A percentile compares a stretch with the other conserved stretches of the same genome.
These are phyloP conservation scores for Ciconia maguari DNA, from an alignment of 2,113 vertebrate species.

Conservation along the genomic window DNA sequence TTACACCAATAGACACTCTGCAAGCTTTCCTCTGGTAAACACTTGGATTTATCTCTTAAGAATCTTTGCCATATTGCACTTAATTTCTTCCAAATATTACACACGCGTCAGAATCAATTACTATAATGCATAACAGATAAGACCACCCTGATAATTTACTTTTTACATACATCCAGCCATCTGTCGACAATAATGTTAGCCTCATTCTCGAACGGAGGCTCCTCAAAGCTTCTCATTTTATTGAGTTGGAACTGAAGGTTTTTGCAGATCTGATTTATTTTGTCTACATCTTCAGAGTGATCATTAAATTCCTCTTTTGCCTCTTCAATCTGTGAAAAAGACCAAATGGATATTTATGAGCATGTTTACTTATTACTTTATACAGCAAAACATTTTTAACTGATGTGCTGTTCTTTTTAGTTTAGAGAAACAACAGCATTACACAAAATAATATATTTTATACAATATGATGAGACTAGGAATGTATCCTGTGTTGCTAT, in stretches of 20 bases:
- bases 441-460: neutral
- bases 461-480: neutral
- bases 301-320: constrained; percentile 85
- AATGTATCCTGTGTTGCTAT: neutral
- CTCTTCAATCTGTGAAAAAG: constrained; percentile 76
- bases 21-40: constrained; percentile 10
- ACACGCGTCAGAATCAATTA: constrained; percentile 40
- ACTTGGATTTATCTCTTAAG: constrained; percentile 23
- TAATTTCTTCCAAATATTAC: constrained; percentile 59
- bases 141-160: constrained; percentile 55
- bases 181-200: constrained; percentile 88
- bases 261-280: constrained; percentile 85
- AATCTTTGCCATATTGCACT: constrained; percentile 2
- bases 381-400: neutral
- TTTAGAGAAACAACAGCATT: neutral
- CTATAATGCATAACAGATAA: constrained; percentile 54
- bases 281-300: constrained; percentile 80
- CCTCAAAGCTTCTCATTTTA: constrained; percentile 87
- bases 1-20: neutral
- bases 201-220: constrained; percentile 85
- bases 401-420: neutral
- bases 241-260: constrained; percentile 90
- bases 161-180: constrained; percentile 91
- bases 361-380: neutral
- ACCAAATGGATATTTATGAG: neutral